Evolutionary conservation across 2,113 vertebrate species (phyloP).

Genomic region (Gadus chalcogrammus): DNA sequence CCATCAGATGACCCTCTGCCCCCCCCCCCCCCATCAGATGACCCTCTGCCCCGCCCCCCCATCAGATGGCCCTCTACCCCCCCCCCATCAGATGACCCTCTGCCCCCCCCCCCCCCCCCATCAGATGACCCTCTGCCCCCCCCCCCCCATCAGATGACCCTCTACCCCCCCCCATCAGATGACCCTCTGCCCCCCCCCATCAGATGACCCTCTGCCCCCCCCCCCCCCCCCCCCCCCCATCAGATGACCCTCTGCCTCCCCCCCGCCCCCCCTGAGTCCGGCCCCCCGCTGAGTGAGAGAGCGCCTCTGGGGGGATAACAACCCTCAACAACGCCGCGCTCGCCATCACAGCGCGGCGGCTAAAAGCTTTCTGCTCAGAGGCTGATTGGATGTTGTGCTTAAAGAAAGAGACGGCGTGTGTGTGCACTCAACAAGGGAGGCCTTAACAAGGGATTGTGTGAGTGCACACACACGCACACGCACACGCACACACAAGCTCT

Average conservation of each 20-base stretch:
- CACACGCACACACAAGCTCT: neutral
- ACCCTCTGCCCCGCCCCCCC: too few species aligned
- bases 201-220: too few species aligned
- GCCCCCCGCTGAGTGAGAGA: too few species aligned
- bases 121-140: too few species aligned
- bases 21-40: too few species aligned
- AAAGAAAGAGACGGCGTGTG: slow-evolving; percentile 33
- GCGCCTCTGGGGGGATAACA: neutral
- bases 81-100: too few species aligned
- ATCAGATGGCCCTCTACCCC: too few species aligned
- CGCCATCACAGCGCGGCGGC: slow-evolving; percentile 36
- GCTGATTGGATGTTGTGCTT: slow-evolving; percentile 58
- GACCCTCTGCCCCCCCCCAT: too few species aligned
- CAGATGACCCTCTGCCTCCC: too few species aligned
- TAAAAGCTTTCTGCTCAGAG: slow-evolving; percentile 76
- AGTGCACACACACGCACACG: neutral
- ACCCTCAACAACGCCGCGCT: neutral
- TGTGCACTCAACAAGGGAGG: neutral
- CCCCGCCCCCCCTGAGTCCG: too few species aligned
- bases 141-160: too few species aligned
- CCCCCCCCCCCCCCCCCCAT: neutral
- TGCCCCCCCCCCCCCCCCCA: neutral
- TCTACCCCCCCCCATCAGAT: slow-evolving; percentile 81
- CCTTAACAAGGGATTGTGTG: neutral
- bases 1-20: too few species aligned